These are phyloP conservation scores for Drosophila lini DNA, from an alignment of 1,140 invertebrate species.

Conservation along the genomic window DNA sequence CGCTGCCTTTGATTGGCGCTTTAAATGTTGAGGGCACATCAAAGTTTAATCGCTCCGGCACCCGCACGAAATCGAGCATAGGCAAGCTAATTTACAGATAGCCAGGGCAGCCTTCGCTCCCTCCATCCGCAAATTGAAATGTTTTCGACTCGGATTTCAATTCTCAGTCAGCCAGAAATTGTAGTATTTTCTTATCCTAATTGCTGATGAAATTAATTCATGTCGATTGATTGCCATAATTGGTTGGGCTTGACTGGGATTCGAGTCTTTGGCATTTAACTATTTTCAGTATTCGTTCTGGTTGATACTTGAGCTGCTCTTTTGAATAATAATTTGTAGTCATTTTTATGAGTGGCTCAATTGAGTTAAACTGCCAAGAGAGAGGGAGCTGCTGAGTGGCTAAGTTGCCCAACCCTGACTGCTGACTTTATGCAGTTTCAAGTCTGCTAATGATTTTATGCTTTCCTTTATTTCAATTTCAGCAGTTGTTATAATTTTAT, in stretches of 20 bases:
- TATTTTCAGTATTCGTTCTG: neutral
- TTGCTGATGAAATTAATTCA: slow-evolving; percentile 36
- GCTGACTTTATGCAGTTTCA: slow-evolving; percentile 15
- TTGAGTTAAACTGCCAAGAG: slow-evolving; percentile 6
- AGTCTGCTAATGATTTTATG: slow-evolving; percentile 68
- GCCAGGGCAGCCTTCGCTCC: neutral
- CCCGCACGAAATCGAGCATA: slow-evolving; percentile 64
- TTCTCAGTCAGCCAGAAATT: slow-evolving; percentile 13
- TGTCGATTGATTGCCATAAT: slow-evolving; percentile 35
- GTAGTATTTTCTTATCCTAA: slow-evolving; percentile 35
- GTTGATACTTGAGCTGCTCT: slow-evolving; percentile 2
- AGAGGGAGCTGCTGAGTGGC: neutral
- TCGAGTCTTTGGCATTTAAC: slow-evolving; percentile 1
- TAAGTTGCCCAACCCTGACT: neutral
- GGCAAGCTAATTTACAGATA: slow-evolving; percentile 51
- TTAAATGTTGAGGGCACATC: slow-evolving; percentile 66
- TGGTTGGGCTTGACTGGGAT: neutral
- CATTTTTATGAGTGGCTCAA: neutral
- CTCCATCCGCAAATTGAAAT: slow-evolving; percentile 7
- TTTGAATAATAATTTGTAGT: neutral
- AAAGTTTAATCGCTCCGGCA: slow-evolving; percentile 67
- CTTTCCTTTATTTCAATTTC: slow-evolving; percentile 52
- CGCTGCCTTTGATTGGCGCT: slow-evolving; percentile 68
- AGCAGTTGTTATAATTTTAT: slow-evolving; percentile 65
- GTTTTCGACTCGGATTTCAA: slow-evolving; percentile 22